Evolutionary conservation across 2,797 vertebrate genomes (phyloP), one percentile per base, ranked within the genome.

Genomic region (Buceros bicornis): DNA sequence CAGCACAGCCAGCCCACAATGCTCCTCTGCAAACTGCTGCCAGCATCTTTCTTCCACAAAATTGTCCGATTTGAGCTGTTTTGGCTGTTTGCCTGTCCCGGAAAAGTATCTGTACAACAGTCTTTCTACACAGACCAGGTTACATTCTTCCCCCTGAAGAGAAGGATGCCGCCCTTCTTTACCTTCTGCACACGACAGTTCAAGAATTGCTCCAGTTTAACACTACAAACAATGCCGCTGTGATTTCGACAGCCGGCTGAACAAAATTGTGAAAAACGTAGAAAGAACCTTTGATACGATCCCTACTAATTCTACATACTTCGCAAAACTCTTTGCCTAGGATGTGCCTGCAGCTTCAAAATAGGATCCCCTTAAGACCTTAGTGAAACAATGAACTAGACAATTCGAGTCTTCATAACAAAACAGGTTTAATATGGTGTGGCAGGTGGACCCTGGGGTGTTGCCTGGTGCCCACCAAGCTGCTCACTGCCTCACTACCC

Each of bases 1-100:
- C 5, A 13, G 16, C 56, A 64, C 0, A 2, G 40, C 22, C 83
- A 73, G n/a, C 25, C 33, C 47, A 15, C 20, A 28, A 35, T 0
- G 5, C 21, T 56, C 31, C 33, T 54, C 64, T 62, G 37, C 26
- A 54, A 65, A 21, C 28, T 28, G 37, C 28, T 82, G 53, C 25
- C 81, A 69, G 47, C 31, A 29, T 20, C 40, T 61, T 62, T 82
- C 16, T 81, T 37, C 50, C 31, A 82, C 29, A n/a, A 8, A 78
- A 67, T 29, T 33, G 33, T 22, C 22, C 25, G 31, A 16, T 13
- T 74, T 4, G 7, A 71, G 31, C 33, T 84, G 42, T 60, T 77
- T 8, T 0, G 0, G 47, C 8, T 54, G 33, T 10, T 45, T 15
- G 42, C 2, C 16, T 51, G 31, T 17, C 8, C 76, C 53, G 40